Percentiles rank a stretch among this genome's conserved stretches.
Conservation (phyloP, 2,113 vertebrate genomes). For the Cettia cetti region DNA sequence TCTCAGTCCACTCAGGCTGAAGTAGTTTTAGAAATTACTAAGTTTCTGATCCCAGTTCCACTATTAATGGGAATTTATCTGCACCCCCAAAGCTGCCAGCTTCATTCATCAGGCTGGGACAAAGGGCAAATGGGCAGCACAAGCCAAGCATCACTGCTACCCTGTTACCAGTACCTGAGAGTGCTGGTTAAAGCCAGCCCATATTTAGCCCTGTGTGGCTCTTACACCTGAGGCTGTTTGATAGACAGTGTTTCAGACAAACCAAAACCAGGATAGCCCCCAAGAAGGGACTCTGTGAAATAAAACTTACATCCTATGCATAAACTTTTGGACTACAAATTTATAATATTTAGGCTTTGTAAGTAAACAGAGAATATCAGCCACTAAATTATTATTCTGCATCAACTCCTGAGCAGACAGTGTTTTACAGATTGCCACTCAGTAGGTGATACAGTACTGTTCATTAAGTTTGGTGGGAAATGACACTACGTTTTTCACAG, state of each 20-base stretch:
- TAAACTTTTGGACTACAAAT: not conserved
- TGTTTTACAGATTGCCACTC: not conserved
- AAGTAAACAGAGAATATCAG: not conserved
- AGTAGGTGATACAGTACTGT: not conserved
- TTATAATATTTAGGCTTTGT: not conserved
- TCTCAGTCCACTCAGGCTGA: not conserved
- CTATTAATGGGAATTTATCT: not conserved
- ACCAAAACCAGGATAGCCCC: not conserved
- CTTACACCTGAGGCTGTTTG: not conserved
- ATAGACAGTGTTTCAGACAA: not conserved
- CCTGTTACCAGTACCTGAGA: not conserved
- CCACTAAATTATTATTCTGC: not conserved
- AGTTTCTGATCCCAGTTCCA: not conserved
- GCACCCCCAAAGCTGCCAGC: not conserved
- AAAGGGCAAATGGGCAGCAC: not conserved
- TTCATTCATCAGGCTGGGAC: not conserved
- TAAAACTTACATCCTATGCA: not conserved
- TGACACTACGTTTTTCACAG: not conserved
- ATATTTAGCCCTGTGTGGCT: not conserved
- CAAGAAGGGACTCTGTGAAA: not conserved
- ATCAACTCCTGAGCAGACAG: not conserved
- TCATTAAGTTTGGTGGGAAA: constrained; percentile 1
- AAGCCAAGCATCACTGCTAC: not conserved
- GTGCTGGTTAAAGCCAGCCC: not conserved
- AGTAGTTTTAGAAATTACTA: not conserved